Evolutionary conservation across 2,888 invertebrate genomes (phyloP).

Genomic region (Limnephilus marmoratus): DNA sequence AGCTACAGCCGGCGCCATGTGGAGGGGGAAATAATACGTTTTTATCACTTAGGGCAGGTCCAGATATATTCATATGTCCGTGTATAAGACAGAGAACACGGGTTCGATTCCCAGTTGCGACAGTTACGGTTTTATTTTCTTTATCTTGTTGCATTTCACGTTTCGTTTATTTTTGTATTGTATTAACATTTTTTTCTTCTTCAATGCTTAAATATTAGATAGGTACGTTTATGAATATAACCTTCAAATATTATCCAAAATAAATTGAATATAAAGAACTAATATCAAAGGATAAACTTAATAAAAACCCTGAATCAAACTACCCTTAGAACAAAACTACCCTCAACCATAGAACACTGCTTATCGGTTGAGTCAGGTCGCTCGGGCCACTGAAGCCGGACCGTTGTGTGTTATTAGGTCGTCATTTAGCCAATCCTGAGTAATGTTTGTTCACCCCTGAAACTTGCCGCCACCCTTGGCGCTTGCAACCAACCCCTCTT

Average conservation of each 20-base stretch:
- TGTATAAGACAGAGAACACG: too few species aligned
- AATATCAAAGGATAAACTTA: neutral
- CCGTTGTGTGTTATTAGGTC: conserved; percentile 24
- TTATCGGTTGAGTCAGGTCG: neutral
- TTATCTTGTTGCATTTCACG: too few species aligned
- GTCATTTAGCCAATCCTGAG: conserved; percentile 23
- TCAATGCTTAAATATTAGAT: too few species aligned
- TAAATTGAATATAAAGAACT: neutral
- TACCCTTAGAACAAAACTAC: neutral
- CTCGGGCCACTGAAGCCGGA: neutral
- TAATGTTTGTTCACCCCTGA: neutral
- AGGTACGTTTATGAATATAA: too few species aligned
- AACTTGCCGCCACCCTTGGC: neutral
- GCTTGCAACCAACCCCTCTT: neutral
- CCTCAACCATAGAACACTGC: neutral
- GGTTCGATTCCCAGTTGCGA: too few species aligned
- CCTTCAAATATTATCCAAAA: neutral
- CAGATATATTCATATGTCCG: too few species aligned
- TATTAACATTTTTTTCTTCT: too few species aligned
- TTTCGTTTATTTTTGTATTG: too few species aligned
- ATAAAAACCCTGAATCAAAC: neutral
- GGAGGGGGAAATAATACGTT: too few species aligned
- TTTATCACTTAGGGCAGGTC: too few species aligned
- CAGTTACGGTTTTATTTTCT: too few species aligned
- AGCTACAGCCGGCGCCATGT: too few species aligned